A percentile compares a stretch with the other conserved stretches of the same genome.
Conservation (phyloP, 1,140 invertebrate genomes). For the Saxidomus purpurata region DNA sequence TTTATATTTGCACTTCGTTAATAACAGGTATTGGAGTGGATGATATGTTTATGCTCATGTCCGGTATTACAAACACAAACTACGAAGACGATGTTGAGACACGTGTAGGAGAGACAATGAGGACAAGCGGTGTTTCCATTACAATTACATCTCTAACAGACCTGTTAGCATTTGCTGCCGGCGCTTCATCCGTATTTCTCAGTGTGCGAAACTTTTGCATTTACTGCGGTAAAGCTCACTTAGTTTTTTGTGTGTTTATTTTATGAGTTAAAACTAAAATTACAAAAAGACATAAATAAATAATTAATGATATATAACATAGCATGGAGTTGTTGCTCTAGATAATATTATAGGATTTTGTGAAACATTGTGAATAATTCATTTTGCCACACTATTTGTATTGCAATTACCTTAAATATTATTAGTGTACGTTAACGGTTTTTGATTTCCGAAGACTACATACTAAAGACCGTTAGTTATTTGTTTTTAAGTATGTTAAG, state of each 20-base stretch:
- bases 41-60: slow-evolving; percentile 97
- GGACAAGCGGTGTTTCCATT: slow-evolving; percentile 98
- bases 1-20: not conserved
- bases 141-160: slow-evolving; percentile 98
- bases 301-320: no score
- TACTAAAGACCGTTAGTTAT: no score
- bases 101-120: slow-evolving; percentile 94
- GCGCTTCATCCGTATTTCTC: slow-evolving; percentile 96
- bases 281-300: not conserved
- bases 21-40: slow-evolving; percentile 96
- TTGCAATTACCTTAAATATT: no score
- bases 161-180: slow-evolving; percentile 97
- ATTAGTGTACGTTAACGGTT: no score
- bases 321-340: no score
- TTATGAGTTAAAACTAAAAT: not conserved
- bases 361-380: no score
- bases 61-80: slow-evolving; percentile 87
- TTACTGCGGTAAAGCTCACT: slow-evolving; percentile 88
- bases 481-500: no score
- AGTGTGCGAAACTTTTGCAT: slow-evolving; percentile 98
- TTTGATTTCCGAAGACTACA: no score
- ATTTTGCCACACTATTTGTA: no score
- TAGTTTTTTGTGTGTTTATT: not conserved
- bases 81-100: slow-evolving; percentile 90
- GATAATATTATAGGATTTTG: no score